Evolutionary conservation across 1,140 invertebrate genomes (phyloP).

Genomic region (Brachionus plicatilis): DNA sequence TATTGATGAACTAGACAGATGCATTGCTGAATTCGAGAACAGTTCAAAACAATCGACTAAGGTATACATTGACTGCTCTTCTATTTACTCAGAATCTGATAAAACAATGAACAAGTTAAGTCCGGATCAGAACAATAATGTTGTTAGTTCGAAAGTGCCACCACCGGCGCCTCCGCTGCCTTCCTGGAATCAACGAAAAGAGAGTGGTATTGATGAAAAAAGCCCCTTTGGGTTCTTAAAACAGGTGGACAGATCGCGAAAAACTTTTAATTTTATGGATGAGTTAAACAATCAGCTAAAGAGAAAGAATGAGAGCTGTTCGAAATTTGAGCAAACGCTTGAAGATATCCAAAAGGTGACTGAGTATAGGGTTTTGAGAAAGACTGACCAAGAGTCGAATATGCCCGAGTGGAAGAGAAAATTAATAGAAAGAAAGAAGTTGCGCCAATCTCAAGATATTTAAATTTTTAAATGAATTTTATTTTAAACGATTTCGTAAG

Average conservation of each 20-base stretch:
- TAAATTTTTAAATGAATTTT: background rate
- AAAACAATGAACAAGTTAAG: background rate
- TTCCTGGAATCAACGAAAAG: background rate
- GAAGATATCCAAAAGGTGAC: constrained; percentile 12
- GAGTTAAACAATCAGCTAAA: constrained; percentile 10
- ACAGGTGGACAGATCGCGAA: background rate
- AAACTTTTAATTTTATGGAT: constrained; percentile 16
- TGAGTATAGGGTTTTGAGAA: background rate
- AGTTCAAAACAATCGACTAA: background rate
- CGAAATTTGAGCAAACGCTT: background rate
- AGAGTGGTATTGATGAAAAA: background rate
- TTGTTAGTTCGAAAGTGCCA: background rate
- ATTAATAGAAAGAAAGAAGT: background rate
- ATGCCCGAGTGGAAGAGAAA: constrained; percentile 21
- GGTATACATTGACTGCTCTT: background rate
- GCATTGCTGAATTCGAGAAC: constrained; percentile 2
- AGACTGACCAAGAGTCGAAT: background rate
- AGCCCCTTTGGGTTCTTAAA: background rate
- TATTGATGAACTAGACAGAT: constrained; percentile 19
- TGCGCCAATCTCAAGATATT: background rate
- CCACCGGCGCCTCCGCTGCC: background rate
- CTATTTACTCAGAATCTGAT: background rate
- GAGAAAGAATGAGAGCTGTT: background rate
- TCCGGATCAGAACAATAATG: constrained; percentile 22
- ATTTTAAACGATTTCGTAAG: background rate